Evolutionary conservation across 2,797 vertebrate species (phyloP).

Genomic region (Poliocrania exsul): DNA sequence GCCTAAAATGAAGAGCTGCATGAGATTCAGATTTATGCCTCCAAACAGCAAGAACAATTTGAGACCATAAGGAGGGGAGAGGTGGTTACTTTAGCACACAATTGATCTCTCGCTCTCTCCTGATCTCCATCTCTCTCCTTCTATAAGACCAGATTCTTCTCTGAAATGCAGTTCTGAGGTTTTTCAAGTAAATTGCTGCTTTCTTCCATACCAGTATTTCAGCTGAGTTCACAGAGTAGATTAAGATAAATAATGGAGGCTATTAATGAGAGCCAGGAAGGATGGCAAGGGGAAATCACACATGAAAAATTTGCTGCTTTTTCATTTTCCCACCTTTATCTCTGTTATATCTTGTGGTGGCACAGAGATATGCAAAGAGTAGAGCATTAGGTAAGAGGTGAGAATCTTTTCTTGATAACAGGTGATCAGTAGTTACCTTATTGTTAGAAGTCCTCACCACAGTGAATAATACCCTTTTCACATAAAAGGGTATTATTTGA

Average conservation of each 20-base stretch:
- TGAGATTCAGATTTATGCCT: neutral
- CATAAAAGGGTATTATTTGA: neutral
- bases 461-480: neutral
- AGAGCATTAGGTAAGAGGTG: neutral
- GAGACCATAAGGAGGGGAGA: slow-evolving; percentile 24
- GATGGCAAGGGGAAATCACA: neutral
- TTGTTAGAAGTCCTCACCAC: neutral
- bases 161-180: neutral
- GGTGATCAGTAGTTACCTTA: neutral
- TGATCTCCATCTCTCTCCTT: neutral
- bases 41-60: neutral
- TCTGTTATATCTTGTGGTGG: neutral
- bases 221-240: neutral
- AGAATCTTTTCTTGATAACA: neutral
- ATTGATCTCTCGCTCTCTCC: neutral
- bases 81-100: neutral
- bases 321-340: fast-evolving
- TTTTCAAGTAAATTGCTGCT: slow-evolving; percentile 19
- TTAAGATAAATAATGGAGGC: slow-evolving; percentile 1
- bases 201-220: slow-evolving; percentile 30
- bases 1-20: neutral
- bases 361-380: neutral
- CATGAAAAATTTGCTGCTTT: neutral
- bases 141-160: neutral
- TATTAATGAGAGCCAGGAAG: slow-evolving; percentile 18